Base-by-base conservation (phyloP, 1,140 invertebrate genomes). In the Tetramorium parvispinum region DNA sequence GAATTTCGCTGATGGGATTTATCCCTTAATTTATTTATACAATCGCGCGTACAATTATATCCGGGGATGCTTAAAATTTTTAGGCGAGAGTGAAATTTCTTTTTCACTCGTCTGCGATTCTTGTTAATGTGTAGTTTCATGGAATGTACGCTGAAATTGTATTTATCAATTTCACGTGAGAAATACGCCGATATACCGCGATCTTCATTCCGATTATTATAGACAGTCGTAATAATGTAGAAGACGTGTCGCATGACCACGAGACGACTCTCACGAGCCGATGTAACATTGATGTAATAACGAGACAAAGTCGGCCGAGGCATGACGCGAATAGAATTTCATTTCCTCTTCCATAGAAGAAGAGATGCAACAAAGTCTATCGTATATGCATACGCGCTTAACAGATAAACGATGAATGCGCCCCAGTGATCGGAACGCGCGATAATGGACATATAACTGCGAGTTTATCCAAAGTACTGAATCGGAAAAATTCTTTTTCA, bases 301-400 rank as follows among this genome's bases (percentile, higher is more conserved):
- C 79, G 79, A 83, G 68, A 83, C 68, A 73, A 83, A 83, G 79
- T 83, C 79, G 79, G 68, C 55, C 43, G 79, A 59, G 68, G 68
- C 55, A n/a, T 71, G 79, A 83, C 79, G 79, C 68, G 79, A 75
- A 73, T 83, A 75, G 79, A 83, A 83, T 83, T 83, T 73, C 79
- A 83, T 83, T 83, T 83, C 79, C 79, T 83, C 53, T 37, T 2
- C 16, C 43, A 24, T 59, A 40, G 79, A 75, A 73, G 79, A 82
- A 83, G 68, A 59, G 53, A 49, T 37, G 40, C 68, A 40, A 73
- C 66, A 46, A 75, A 75, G 79, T 59, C 68, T 83, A 82, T 71
- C 79, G 24, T 82, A 37, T 73, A 66, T 73, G 43, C 57, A 55
- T 46, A 46, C 37, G 24, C 37, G 79, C 18, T 82, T 82, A 82